Evolutionary conservation across 2,797 vertebrate genomes (phyloP).

Genomic region (Melopsittacus undulatus): DNA sequence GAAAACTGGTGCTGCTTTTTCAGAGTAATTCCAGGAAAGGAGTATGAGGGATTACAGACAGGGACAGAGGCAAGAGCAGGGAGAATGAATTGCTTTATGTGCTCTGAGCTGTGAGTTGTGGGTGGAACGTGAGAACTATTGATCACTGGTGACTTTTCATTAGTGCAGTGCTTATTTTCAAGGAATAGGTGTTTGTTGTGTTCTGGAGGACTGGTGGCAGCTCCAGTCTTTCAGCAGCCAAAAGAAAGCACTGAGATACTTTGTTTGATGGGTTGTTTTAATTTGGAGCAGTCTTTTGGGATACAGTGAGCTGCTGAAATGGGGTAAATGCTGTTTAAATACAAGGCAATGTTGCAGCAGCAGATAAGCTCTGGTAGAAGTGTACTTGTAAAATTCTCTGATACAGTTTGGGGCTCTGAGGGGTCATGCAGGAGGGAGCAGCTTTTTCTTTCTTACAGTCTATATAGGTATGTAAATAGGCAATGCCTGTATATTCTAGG

Average conservation of each 20-base stretch:
- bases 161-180: not conserved
- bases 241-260: not conserved
- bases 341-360: not conserved
- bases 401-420: not conserved
- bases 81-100: not conserved
- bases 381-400: not conserved
- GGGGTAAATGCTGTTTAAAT: fast-evolving
- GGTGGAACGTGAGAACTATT: not conserved
- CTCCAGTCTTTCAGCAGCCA: fast-evolving
- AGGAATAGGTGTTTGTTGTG: not conserved
- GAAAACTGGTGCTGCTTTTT: not conserved
- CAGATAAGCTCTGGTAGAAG: not conserved
- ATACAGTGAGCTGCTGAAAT: not conserved
- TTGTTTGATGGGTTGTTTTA: not conserved
- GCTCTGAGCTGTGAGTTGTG: not conserved
- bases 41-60: not conserved
- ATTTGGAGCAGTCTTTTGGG: not conserved
- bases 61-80: not conserved
- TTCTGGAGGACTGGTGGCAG: not conserved
- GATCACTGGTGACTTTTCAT: not conserved
- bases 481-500: constrained; percentile 24
- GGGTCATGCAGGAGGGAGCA: not conserved
- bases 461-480: constrained; percentile 23
- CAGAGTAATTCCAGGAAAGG: not conserved
- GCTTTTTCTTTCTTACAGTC: not conserved